Conservation (phyloP, 2,113 vertebrate genomes). For the Panthera uncia region DNA sequence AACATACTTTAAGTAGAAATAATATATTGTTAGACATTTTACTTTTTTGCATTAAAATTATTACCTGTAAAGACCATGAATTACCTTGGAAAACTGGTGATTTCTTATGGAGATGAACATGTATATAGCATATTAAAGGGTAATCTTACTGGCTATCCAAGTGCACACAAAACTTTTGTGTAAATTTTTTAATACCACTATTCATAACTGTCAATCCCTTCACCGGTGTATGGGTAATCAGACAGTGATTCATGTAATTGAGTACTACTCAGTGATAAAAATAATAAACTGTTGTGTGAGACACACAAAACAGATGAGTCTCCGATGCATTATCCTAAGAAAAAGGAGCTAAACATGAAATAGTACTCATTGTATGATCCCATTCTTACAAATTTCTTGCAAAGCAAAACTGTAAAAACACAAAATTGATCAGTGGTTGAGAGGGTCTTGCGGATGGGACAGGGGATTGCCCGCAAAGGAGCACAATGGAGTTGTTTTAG, state of each 20-base stretch:
- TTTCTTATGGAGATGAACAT: not conserved
- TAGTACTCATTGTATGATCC: not conserved
- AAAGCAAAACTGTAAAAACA: not conserved
- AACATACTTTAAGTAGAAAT: not conserved
- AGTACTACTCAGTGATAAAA: not conserved
- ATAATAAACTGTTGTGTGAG: not conserved
- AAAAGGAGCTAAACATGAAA: not conserved
- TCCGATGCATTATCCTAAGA: not conserved
- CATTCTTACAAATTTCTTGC: not conserved
- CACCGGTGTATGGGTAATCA: not conserved
- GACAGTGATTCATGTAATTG: not conserved
- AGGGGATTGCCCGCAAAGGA: not conserved
- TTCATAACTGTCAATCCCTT: not conserved
- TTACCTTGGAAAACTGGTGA: not conserved
- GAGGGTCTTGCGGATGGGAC: not conserved
- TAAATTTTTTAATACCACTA: not conserved
- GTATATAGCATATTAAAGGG: not conserved
- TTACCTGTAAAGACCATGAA: not conserved
- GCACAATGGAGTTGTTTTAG: not conserved
- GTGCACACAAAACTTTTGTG: not conserved
- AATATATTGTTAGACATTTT: not conserved
- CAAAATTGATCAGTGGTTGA: not conserved
- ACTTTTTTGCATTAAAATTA: not conserved
- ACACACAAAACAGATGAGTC: rapidly evolving
- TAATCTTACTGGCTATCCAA: not conserved